Percentiles rank a stretch among this genome's conserved stretches.
Conservation (phyloP, 2,888 invertebrate genomes). For the Raillietiella orientalis region DNA sequence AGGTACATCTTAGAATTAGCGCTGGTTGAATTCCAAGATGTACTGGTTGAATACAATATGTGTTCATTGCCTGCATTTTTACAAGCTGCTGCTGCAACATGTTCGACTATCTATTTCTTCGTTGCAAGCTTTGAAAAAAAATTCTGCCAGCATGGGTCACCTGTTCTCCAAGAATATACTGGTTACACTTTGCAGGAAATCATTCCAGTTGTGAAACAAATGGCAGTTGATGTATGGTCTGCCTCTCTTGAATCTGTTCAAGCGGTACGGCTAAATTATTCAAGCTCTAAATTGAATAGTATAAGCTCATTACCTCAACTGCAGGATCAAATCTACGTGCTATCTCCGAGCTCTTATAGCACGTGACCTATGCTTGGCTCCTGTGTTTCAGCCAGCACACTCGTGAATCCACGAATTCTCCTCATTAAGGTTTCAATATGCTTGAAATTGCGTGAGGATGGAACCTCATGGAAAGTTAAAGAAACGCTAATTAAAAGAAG, state of each 20-base stretch:
- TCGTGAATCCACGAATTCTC: too few relatives aligned
- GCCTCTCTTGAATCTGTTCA: slow-evolving; percentile 4
- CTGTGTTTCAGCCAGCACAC: too few relatives aligned
- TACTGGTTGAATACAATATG: slow-evolving; percentile 42
- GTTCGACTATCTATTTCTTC: slow-evolving; percentile 43
- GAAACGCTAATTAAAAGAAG: too few relatives aligned
- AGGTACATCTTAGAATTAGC: slow-evolving; percentile 71
- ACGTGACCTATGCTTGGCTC: too few relatives aligned
- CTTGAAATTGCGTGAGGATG: too few relatives aligned
- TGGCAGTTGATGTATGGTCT: slow-evolving; percentile 35
- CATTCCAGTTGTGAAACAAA: slow-evolving; percentile 25
- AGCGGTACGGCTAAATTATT: slow-evolving; percentile 8
- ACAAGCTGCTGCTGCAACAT: slow-evolving; percentile 44
- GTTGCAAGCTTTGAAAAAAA: slow-evolving; percentile 12
- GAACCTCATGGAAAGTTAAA: too few relatives aligned
- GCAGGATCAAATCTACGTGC: too few relatives aligned
- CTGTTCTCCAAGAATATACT: slow-evolving; percentile 22
- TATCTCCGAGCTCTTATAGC: too few relatives aligned
- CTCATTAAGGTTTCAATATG: too few relatives aligned
- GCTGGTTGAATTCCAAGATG: too few relatives aligned
- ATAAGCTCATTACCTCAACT: slow-evolving; percentile 7
- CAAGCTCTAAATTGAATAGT: slow-evolving; percentile 7
- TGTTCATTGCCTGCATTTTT: slow-evolving; percentile 46
- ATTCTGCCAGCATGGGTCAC: neutral
- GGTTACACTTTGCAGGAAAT: slow-evolving; percentile 33